phyloP scores from a whole-genome alignment of 1,140 invertebrate species.

The Drosophila trapezifrons region DNA sequence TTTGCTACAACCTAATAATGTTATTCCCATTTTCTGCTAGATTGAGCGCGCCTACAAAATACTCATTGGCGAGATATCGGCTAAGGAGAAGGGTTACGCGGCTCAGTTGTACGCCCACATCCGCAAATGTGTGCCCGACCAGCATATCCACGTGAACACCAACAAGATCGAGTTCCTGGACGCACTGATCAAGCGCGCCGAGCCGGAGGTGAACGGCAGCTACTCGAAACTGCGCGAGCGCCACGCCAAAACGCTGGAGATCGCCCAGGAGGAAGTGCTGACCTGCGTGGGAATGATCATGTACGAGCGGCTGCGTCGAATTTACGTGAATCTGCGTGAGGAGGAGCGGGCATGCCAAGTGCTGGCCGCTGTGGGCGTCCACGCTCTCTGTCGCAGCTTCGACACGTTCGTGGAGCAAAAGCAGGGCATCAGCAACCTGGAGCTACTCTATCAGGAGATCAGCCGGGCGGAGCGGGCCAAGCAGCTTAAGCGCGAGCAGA shows the following conservation, averaged over 20 bases:
- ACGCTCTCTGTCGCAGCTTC: constrained; percentile 94
- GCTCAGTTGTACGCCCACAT: constrained; percentile 93
- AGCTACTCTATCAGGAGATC: constrained; percentile 92
- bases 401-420: constrained; percentile 95
- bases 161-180: constrained; percentile 93
- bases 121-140: constrained; percentile 92
- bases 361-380: constrained; percentile 93
- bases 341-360: constrained; percentile 96
- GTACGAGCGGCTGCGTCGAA: constrained; percentile 93
- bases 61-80: constrained; percentile 92
- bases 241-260: constrained; percentile 97
- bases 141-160: constrained; percentile 93
- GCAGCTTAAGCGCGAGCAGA: constrained; percentile 92
- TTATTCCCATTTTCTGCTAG: constrained; percentile 61
- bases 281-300: constrained; percentile 96
- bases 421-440: constrained; percentile 93
- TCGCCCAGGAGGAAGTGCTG: constrained; percentile 97
- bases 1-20: too few species aligned
- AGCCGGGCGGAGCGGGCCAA: constrained; percentile 92
- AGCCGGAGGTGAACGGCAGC: constrained; percentile 93
- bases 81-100: constrained; percentile 95
- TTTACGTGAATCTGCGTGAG: constrained; percentile 93
- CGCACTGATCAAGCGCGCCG: constrained; percentile 93
- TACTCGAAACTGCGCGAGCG: constrained; percentile 90
- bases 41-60: constrained; percentile 92